phyloP scores from a whole-genome alignment of 1,140 invertebrate species.

The Goniozus legneri region DNA sequence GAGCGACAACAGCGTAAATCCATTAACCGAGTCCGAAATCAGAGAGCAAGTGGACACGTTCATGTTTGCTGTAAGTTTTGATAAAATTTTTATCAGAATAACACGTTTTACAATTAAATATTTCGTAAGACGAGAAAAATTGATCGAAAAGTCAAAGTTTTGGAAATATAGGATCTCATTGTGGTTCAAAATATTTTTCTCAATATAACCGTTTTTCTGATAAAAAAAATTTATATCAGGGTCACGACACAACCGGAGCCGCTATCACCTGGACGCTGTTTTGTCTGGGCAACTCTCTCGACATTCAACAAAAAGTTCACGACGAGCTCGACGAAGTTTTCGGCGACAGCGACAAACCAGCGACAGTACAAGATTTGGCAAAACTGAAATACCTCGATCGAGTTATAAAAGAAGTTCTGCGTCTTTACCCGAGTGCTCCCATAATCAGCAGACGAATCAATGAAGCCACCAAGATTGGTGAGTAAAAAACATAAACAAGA shows the following conservation, averaged over 20 bases:
- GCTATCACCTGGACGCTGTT: slow-evolving; percentile 59
- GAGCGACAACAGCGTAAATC: slow-evolving; percentile 50
- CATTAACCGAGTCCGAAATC: slow-evolving; percentile 64
- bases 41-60: slow-evolving; percentile 73
- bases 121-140: no score
- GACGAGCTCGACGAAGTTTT: slow-evolving; percentile 62
- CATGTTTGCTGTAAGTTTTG: slow-evolving; percentile 66
- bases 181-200: no score
- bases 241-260: slow-evolving; percentile 65
- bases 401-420: slow-evolving; percentile 62
- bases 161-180: no score
- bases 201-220: neutral
- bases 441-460: slow-evolving; percentile 49
- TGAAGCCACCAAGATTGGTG: slow-evolving; percentile 47
- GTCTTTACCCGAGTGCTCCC: slow-evolving; percentile 65
- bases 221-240: slow-evolving; percentile 26
- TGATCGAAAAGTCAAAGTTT: no score
- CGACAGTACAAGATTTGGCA: slow-evolving; percentile 50
- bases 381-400: slow-evolving; percentile 62
- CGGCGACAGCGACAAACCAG: slow-evolving; percentile 35
- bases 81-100: neutral
- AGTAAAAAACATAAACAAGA: slow-evolving; percentile 1
- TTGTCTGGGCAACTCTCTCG: slow-evolving; percentile 53
- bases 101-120: no score
- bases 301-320: slow-evolving; percentile 61